Evolutionary conservation across 2,797 vertebrate genomes (phyloP), one percentile per base, ranked within the genome.

Genomic region (Salarias fasciatus): DNA sequence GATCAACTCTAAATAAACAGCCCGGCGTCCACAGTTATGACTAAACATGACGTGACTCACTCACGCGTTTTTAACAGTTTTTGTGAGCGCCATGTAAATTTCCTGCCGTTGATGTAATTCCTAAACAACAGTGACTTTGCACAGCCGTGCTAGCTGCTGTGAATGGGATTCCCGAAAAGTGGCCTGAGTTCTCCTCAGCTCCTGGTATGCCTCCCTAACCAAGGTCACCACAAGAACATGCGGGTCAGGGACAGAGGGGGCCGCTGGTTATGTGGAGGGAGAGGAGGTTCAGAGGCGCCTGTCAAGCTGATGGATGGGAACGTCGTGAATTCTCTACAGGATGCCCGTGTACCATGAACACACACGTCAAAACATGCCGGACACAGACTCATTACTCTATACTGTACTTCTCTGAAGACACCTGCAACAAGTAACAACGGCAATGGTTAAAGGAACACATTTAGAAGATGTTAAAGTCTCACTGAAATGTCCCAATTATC

Each of bases 281-380:
- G 66, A 42, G 50, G 57, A 58, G 69, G 73, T 74, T 83, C 72
- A 72, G 64, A 78, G 78, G 88, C n/a, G 63, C 80, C 58, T 73
- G 85, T 88, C 87, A 86, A 68, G 53, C 72, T 90, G 88, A 90
- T 61, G 59, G 69, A 91, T 90, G 83, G 68, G 67, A 75, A 79
- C 84, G 63, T 60, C 74, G 59, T 45, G 60, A 51, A 73, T 75
- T 70, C 69, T 67, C 84, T 65, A 42, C 57, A 66, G 72, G 83
- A 69, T 69, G 59, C 68, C 50, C 35, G 41, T 60, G 61, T 57
- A 36, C 49, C 60, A 68, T 31, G 55, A 69, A 51, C 55, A 56
- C 57, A 57, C 59, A 61, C 68, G 28, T 24, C 0, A 35, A 65
- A 37, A 59, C 30, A 33, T 42, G 60, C 48, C 43, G 36, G 59